Base-by-base conservation (phyloP, 2,797 vertebrate genomes). In the Neostethus bicornis region DNA sequence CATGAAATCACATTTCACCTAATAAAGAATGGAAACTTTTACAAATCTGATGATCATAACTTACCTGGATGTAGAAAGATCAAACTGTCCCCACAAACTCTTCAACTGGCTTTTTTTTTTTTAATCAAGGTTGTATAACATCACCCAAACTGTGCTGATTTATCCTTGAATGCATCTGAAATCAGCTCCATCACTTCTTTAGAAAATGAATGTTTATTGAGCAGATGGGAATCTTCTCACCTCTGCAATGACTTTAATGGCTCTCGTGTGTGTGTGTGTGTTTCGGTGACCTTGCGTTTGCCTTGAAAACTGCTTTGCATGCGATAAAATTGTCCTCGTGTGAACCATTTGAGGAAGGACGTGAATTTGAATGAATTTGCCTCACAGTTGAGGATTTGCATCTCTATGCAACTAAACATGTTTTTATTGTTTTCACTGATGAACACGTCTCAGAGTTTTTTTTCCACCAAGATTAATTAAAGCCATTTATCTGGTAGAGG, bases 301-400 rank as follows among this genome's bases (percentile, higher is more conserved):
- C 20, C 45, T 32, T 46, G 12, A 37, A 64, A 53, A 56, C 58
- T 14, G 32, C 19, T 41, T 57, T 4, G 38, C 57, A 51, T 1
- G 14, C n/a, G 0, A 61, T 58, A 37, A 23, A 29, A 50, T 45
- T 42, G 68, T 46, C 75, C 62, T 29, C 50, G 31, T 45, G 45
- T 81, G 76, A 85, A 60, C 34, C 17, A 4, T 31, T 60, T 44
- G 21, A 34, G 44, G 66, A 61, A 74, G 68, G 45, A 68, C 66
- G 3, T 51, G 37, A 2, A 77, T 83, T 70, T 85, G 61, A 84
- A 84, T 82, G 65, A 21, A 85, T 88, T 86, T 85, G 63, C 76
- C 73, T 82, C 56, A 54, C 83, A 57, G 80, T 85, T 81, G 67
- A 76, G 46, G 44, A 89, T 90, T 90, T 89, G 80, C 87, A 88